Base-by-base conservation (phyloP, 1,140 invertebrate species). In the Linepithema humile region DNA sequence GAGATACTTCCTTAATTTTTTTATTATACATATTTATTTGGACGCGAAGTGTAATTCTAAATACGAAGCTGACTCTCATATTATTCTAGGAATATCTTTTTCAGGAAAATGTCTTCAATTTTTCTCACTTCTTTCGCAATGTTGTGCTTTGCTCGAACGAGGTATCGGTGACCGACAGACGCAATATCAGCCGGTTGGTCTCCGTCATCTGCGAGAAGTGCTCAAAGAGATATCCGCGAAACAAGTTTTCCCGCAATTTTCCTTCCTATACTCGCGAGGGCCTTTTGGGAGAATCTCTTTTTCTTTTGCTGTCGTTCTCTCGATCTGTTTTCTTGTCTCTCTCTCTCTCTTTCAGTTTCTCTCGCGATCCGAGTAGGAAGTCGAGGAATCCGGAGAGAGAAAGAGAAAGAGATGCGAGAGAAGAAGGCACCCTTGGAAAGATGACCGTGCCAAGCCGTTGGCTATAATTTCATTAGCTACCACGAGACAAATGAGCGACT, bases 391-490 rank as follows among this genome's bases (percentile, higher is more conserved):
- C 35, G 60, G 62, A 70, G 32, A 64, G 59, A 55, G 55, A 45
- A 48, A 10, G 23, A 53, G 26, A 45, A 53, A 75, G 40, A 62
- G 60, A 60, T 70, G 53, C 20, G 57, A 20, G 48, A 72, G 45
- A 85, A 67, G 77, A 88, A 82, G 53, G 82, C 82, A 78, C 77
- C 70, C 82, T 26, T 53, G 65, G 70, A 88, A 90, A 88, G 92
- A 93, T 92, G 92, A 93, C 89, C 91, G 83, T 75, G 84, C 74
- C 83, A 85, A 87, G 72, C 84, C 84, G 89, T 83, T 88, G 85
- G 92, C 92, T 92, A 94, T 94, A 94, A 94, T 94, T 94, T 94
- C 93, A 94, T 94, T 94, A 94, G 92, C 90, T 89, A 86, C 86
- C 90, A 91, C 90, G 92, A 93, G 92, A 94, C 93, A 94, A 94